A percentile compares a stretch with the other conserved stretches of the same genome.
phyloP scores from a whole-genome alignment of 1,140 invertebrate genomes.

The Danaus plexippus region DNA sequence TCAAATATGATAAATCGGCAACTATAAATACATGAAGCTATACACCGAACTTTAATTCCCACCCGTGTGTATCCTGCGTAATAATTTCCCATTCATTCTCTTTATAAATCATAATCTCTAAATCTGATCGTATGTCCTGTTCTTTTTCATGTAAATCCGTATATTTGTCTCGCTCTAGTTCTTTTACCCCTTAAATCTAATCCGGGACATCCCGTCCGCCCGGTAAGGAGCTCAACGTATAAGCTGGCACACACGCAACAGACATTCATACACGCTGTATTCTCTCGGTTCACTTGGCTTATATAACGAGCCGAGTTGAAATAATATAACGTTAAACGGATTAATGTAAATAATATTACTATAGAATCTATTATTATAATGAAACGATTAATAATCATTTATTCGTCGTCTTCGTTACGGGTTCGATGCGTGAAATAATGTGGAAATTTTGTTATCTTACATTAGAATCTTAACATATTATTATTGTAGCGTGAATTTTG shows the following conservation, averaged over 20 bases:
- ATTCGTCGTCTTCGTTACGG: too few species aligned
- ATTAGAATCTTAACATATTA: too few species aligned
- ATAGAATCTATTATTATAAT: too few species aligned
- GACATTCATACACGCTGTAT: slow-evolving; percentile 23
- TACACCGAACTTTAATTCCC: slow-evolving; percentile 48
- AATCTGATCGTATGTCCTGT: slow-evolving; percentile 61
- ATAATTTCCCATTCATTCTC: slow-evolving; percentile 72
- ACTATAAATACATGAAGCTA: slow-evolving; percentile 23
- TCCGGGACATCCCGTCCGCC: slow-evolving; percentile 61
- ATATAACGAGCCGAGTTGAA: background rate
- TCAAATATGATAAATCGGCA: too few species aligned
- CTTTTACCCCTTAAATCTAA: slow-evolving; percentile 70
- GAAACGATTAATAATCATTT: too few species aligned
- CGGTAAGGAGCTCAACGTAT: slow-evolving; percentile 45
- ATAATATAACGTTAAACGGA: too few species aligned
- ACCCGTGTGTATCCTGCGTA: slow-evolving; percentile 59
- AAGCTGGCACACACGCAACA: slow-evolving; percentile 43
- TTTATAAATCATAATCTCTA: slow-evolving; percentile 73
- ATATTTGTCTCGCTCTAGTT: slow-evolving; percentile 49
- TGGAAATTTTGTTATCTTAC: too few species aligned
- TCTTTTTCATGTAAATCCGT: slow-evolving; percentile 33
- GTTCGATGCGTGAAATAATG: too few species aligned
- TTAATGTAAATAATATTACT: too few species aligned
- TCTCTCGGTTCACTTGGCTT: slow-evolving; percentile 12
- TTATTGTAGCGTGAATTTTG: too few species aligned